These are phyloP conservation scores for Saxicola maurus DNA, from an alignment of 2,797 vertebrate genomes.

Conservation along the genomic window DNA sequence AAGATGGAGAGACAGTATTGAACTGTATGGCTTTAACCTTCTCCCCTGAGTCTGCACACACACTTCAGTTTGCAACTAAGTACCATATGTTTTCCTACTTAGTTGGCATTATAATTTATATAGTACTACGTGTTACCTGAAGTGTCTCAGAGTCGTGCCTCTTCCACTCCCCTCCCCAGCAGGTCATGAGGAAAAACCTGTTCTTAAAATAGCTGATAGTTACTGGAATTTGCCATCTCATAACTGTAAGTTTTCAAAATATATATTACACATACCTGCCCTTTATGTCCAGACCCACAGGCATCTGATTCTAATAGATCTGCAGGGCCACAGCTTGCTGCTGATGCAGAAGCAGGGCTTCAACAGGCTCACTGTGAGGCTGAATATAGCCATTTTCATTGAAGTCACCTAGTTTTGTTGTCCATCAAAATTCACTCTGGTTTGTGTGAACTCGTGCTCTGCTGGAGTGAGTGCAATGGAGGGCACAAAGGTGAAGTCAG, in stretches of 20 bases:
- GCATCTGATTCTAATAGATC: background rate
- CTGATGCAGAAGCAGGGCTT: background rate
- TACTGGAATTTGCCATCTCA: conserved; percentile 27
- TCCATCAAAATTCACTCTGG: conserved; percentile 42
- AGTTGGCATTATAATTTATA: conserved; percentile 59
- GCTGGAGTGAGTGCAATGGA: conserved; percentile 21
- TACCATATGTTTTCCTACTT: conserved; percentile 51
- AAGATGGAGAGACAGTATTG: conserved; percentile 17
- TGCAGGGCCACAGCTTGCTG: background rate
- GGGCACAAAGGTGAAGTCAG: conserved; percentile 34
- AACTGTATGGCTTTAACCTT: conserved; percentile 42
- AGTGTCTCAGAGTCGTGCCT: background rate
- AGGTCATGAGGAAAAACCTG: conserved; percentile 17
- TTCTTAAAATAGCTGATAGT: conserved; percentile 44
- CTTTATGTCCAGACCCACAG: conserved; percentile 16
- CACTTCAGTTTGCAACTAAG: conserved; percentile 43
- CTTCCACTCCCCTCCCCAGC: background rate
- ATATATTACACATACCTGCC: background rate
- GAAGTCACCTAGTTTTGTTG: conserved; percentile 26
- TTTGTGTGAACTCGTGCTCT: conserved; percentile 5
- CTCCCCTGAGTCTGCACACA: conserved; percentile 19
- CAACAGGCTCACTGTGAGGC: background rate
- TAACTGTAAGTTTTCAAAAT: conserved; percentile 35
- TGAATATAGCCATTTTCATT: conserved; percentile 22
- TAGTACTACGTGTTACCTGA: conserved; percentile 28